Evolutionary conservation across 2,888 invertebrate species (phyloP).

Genomic region (Lasioglossum leucozonium): DNA sequence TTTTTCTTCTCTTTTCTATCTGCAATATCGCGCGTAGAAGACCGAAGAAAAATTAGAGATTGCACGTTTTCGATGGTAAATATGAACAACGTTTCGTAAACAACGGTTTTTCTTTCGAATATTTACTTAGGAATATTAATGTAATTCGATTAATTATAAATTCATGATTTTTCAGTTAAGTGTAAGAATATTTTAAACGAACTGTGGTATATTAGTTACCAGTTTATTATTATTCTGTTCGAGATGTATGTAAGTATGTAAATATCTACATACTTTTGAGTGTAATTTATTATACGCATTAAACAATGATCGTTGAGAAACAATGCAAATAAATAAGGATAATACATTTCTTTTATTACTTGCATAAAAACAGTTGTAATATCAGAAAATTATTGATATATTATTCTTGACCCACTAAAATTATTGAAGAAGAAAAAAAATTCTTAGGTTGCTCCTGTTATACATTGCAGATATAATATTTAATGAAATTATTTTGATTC

Average conservation of each 20-base stretch:
- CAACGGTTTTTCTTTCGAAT: neutral
- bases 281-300: neutral
- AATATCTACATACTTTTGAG: neutral
- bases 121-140: neutral
- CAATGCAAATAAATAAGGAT: neutral
- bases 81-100: neutral
- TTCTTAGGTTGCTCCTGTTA: neutral
- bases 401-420: neutral
- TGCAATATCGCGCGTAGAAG: conserved; percentile 17
- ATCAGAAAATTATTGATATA: neutral
- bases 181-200: neutral
- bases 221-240: neutral
- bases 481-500: neutral
- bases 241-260: neutral
- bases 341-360: neutral
- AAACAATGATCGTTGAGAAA: neutral
- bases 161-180: neutral
- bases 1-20: conserved; percentile 10
- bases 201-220: neutral
- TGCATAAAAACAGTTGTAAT: neutral
- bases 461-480: neutral
- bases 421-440: neutral
- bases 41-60: conserved; percentile 24
- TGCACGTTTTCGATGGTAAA: neutral
- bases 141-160: neutral